These are phyloP conservation scores for Thalassoma bifasciatum DNA, from an alignment of 2,113 vertebrate genomes.

Conservation along the genomic window DNA sequence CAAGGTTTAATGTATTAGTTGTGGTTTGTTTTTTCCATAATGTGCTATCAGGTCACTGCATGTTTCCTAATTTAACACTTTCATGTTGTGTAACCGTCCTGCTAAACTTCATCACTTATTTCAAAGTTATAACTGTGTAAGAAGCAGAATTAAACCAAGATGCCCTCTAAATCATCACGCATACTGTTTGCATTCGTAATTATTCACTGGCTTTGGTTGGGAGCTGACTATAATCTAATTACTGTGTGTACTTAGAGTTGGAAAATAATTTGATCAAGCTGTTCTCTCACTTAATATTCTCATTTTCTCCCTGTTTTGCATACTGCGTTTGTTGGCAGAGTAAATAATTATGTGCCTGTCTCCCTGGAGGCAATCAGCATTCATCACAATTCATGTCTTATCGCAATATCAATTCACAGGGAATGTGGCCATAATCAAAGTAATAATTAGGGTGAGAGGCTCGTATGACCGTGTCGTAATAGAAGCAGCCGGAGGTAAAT, in stretches of 20 bases:
- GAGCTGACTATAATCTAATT: constrained; percentile 32
- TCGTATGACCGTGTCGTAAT: constrained; percentile 3
- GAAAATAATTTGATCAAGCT: constrained; percentile 32
- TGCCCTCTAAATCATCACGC: not conserved
- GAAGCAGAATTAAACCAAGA: not conserved
- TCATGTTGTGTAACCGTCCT: too few relatives aligned
- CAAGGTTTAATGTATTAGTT: not conserved
- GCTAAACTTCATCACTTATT: not conserved
- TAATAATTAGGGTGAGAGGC: constrained; percentile 38
- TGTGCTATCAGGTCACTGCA: not conserved
- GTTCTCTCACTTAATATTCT: constrained; percentile 29
- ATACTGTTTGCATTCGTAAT: not conserved
- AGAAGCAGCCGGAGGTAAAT: constrained; percentile 36
- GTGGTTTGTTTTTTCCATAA: not conserved
- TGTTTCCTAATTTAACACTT: too few relatives aligned
- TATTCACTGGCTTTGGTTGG: constrained; percentile 1
- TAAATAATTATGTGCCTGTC: constrained; percentile 29
- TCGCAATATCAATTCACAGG: constrained; percentile 20
- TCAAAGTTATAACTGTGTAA: not conserved
- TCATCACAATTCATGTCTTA: constrained; percentile 44
- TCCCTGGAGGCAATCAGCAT: constrained; percentile 19
- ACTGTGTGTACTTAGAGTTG: constrained; percentile 6
- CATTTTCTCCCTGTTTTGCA: constrained; percentile 29
- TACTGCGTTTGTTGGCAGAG: constrained; percentile 24
- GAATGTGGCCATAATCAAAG: constrained; percentile 45